Percentiles rank a stretch among this genome's conserved stretches.
phyloP scores from a whole-genome alignment of 1,140 invertebrate species.

The Trachymyrmex septentrionalis region DNA sequence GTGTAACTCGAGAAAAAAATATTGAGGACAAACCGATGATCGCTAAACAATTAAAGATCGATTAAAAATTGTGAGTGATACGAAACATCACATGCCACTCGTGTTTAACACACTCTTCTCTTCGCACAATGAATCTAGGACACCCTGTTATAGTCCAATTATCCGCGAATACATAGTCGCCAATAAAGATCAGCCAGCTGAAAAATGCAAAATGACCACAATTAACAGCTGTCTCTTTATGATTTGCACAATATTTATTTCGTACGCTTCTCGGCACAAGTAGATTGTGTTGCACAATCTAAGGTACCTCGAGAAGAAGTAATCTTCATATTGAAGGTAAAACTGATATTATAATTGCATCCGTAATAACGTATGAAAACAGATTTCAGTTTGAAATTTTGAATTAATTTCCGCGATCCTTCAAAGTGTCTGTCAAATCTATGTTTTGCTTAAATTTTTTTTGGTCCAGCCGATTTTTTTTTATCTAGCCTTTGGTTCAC shows the following conservation, averaged over 20 bases:
- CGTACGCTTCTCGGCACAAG: not conserved
- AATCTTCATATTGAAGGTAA: not conserved
- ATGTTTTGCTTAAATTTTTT: slow-evolving; percentile 6
- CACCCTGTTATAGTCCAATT: slow-evolving; percentile 9
- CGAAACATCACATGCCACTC: slow-evolving; percentile 11
- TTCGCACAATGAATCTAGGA: slow-evolving; percentile 3
- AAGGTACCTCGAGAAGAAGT: not conserved
- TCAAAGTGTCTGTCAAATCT: slow-evolving; percentile 19
- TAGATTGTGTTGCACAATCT: not conserved
- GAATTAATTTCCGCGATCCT: slow-evolving; percentile 5
- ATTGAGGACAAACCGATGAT: slow-evolving; percentile 10
- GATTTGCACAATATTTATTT: not conserved
- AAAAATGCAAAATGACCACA: slow-evolving; percentile 24
- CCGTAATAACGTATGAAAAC: not conserved
- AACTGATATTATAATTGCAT: not conserved
- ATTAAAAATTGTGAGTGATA: slow-evolving; percentile 11
- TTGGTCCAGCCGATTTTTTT: slow-evolving; percentile 46
- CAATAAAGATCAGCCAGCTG: slow-evolving; percentile 33
- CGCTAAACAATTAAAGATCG: not conserved
- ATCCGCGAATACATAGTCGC: slow-evolving; percentile 7
- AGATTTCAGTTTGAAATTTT: not conserved
- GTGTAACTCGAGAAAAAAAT: not conserved
- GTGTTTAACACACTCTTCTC: slow-evolving; percentile 9
- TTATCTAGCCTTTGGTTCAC: slow-evolving; percentile 47
- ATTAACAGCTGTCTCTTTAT: not conserved